Evolutionary conservation across 1,140 invertebrate genomes (phyloP).

Genomic region (Tetragonula clypearis): DNA sequence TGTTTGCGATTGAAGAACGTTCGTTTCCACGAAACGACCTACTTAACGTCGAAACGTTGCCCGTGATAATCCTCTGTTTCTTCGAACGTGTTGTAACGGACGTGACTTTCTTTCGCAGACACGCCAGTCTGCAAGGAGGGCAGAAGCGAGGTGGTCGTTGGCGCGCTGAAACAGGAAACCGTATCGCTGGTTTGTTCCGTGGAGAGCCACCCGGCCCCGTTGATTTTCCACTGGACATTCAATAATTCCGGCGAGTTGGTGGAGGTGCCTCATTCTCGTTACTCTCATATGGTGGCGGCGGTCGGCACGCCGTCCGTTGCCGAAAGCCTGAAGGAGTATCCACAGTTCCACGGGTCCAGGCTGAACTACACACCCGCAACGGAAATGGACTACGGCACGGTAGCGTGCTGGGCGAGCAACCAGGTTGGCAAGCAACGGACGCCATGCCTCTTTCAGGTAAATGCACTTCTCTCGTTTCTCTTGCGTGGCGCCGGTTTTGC

Average conservation of each 20-base stretch:
- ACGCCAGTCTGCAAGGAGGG: slow-evolving; percentile 90
- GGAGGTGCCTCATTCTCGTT: slow-evolving; percentile 86
- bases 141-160: slow-evolving; percentile 88
- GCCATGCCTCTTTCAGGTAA: slow-evolving; percentile 93
- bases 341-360: slow-evolving; percentile 84
- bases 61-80: not conserved
- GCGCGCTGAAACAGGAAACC: slow-evolving; percentile 92
- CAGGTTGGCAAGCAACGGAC: slow-evolving; percentile 90
- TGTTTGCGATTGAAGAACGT: too few relatives aligned
- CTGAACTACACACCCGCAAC: slow-evolving; percentile 92
- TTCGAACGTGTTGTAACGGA: not conserved
- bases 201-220: slow-evolving; percentile 90
- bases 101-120: slow-evolving; percentile 82
- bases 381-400: slow-evolving; percentile 93
- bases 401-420: slow-evolving; percentile 93
- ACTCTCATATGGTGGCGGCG: slow-evolving; percentile 81
- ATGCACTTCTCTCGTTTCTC: slow-evolving; percentile 48
- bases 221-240: slow-evolving; percentile 94
- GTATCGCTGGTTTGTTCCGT: slow-evolving; percentile 91
- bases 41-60: too few relatives aligned
- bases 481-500: too few relatives aligned
- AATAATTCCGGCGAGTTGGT: slow-evolving; percentile 93
- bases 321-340: slow-evolving; percentile 73
- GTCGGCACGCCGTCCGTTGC: slow-evolving; percentile 77
- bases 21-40: too few relatives aligned